phyloP scores from a whole-genome alignment of 1,140 invertebrate genomes.

The Macrosteles quadrilineatus region DNA sequence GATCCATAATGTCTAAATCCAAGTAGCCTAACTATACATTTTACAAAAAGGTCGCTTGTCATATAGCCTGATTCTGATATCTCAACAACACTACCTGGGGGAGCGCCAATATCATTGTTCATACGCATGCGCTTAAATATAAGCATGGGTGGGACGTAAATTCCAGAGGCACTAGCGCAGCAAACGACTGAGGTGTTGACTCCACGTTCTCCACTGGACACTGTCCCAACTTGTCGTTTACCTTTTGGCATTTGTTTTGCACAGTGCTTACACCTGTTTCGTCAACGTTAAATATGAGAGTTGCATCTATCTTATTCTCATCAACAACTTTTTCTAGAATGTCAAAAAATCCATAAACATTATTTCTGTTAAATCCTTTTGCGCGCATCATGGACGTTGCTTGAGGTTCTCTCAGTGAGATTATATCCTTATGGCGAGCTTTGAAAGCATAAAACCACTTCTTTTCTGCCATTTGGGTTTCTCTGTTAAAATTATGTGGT shows the following conservation, averaged over 20 bases:
- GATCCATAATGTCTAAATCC: too few relatives aligned
- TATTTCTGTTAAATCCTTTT: constrained; percentile 47
- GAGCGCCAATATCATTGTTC: background rate
- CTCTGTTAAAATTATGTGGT: constrained; percentile 44
- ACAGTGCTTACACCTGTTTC: constrained; percentile 46
- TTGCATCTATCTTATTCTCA: constrained; percentile 43
- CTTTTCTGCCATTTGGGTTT: constrained; percentile 47
- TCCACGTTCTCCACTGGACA: constrained; percentile 51
- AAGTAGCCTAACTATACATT: too few relatives aligned
- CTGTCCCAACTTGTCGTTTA: constrained; percentile 48
- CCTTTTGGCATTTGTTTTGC: constrained; percentile 44
- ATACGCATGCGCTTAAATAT: constrained; percentile 43
- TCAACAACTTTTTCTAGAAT: constrained; percentile 42
- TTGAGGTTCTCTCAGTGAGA: constrained; percentile 47
- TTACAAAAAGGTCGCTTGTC: too few relatives aligned
- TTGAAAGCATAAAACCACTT: constrained; percentile 51
- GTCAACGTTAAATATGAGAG: constrained; percentile 50
- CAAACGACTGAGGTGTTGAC: constrained; percentile 50
- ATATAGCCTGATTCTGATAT: too few relatives aligned
- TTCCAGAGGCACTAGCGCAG: constrained; percentile 44
- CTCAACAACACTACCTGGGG: too few relatives aligned
- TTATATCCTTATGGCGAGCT: constrained; percentile 48
- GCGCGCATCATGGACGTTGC: constrained; percentile 47
- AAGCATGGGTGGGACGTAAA: constrained; percentile 47
- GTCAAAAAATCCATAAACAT: constrained; percentile 45